Percentiles rank a stretch among this genome's conserved stretches.
These are phyloP conservation scores for Polymixis lichenea DNA, from an alignment of 2,888 invertebrate species.

Conservation along the genomic window DNA sequence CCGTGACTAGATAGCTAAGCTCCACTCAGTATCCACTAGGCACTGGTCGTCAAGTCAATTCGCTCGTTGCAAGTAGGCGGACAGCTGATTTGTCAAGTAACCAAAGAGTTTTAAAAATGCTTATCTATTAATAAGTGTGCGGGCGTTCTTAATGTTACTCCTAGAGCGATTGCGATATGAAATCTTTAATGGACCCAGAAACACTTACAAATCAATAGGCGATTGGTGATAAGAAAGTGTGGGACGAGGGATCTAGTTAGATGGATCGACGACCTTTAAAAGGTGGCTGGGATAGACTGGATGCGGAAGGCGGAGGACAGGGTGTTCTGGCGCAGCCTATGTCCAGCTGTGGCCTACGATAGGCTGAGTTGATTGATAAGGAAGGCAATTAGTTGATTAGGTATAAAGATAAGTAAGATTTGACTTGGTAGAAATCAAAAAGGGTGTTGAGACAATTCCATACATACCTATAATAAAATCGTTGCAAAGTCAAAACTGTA, in stretches of 20 bases:
- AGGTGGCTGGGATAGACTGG: neutral
- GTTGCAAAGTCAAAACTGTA: no score
- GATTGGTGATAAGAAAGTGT: slow-evolving; percentile 28
- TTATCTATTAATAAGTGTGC: slow-evolving; percentile 48
- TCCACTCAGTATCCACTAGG: neutral
- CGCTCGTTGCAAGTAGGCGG: slow-evolving; percentile 33
- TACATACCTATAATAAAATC: no score
- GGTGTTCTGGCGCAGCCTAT: neutral
- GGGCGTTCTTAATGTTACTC: slow-evolving; percentile 28
- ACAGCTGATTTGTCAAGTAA: slow-evolving; percentile 48
- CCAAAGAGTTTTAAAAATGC: slow-evolving; percentile 29
- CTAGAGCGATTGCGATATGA: slow-evolving; percentile 33
- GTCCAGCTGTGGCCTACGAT: neutral
- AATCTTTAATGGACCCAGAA: slow-evolving; percentile 38
- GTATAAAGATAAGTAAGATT: neutral
- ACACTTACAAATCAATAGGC: slow-evolving; percentile 6
- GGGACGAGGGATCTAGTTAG: neutral
- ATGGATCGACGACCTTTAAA: neutral
- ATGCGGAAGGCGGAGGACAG: neutral
- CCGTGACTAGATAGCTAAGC: slow-evolving; percentile 2
- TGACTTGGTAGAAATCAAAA: neutral
- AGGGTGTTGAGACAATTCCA: neutral
- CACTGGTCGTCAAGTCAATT: neutral
- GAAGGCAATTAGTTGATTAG: neutral
- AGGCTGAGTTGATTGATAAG: neutral